These are phyloP conservation scores for Aphelenchoides fujianensis DNA, from an alignment of 1,140 invertebrate species.

Conservation along the genomic window DNA sequence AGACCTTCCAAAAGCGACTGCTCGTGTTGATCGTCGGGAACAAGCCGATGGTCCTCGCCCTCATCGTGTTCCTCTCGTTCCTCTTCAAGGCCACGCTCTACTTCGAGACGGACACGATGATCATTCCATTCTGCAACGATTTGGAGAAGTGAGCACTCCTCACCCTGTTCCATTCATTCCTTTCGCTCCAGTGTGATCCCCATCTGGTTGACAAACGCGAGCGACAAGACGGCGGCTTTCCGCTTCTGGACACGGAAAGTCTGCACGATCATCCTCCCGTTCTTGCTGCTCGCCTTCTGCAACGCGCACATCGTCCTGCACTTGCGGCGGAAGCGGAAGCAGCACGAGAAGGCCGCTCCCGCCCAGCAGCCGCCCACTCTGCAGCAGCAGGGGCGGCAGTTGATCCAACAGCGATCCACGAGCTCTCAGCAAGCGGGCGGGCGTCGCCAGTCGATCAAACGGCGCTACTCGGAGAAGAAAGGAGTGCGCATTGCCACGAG, in stretches of 20 bases:
- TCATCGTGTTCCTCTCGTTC: constrained; percentile 36
- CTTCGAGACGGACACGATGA: constrained; percentile 36
- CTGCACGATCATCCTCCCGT: constrained; percentile 52
- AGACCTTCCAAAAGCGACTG: constrained; percentile 39
- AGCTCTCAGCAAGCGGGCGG: no score
- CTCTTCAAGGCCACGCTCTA: constrained; percentile 51
- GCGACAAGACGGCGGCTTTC: constrained; percentile 15
- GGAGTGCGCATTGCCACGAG: constrained; percentile 51
- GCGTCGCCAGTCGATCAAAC: constrained; percentile 26
- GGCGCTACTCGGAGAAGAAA: constrained; percentile 47
- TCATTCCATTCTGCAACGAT: constrained; percentile 17
- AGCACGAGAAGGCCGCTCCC: constrained; percentile 7
- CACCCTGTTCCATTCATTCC: no score
- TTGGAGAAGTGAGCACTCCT: constrained; percentile 27
- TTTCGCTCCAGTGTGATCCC: constrained; percentile 41
- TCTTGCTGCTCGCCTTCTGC: constrained; percentile 52
- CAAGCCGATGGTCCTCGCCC: constrained; percentile 32
- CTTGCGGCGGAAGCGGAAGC: constrained; percentile 26
- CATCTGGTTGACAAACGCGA: constrained; percentile 42
- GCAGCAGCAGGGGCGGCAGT: neutral
- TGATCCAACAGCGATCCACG: neutral
- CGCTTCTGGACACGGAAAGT: constrained; percentile 55
- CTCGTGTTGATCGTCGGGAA: constrained; percentile 43
- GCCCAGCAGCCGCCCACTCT: neutral
- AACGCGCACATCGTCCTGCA: constrained; percentile 48